Evolutionary conservation across 2,888 invertebrate species (phyloP).

Genomic region (Hypomecis atomaria): DNA sequence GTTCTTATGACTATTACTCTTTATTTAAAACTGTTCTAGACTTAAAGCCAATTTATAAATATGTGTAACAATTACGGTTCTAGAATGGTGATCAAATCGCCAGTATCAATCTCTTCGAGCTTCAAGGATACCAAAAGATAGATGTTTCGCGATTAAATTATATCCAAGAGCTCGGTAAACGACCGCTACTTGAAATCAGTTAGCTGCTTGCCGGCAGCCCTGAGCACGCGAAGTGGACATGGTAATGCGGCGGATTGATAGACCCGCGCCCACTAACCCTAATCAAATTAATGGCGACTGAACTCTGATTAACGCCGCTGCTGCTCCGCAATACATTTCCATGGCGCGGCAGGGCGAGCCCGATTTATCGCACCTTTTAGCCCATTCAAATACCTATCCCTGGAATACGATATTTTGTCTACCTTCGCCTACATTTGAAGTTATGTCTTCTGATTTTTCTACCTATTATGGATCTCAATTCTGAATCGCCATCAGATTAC

Average conservation of each 20-base stretch:
- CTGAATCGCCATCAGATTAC: too few species aligned
- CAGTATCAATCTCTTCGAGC: too few species aligned
- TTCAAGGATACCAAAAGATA: too few species aligned
- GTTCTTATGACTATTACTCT: too few species aligned
- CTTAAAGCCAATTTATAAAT: too few species aligned
- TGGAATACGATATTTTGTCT: conserved; percentile 26
- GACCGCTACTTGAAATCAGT: not conserved
- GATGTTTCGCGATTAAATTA: too few species aligned
- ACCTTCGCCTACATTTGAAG: not conserved
- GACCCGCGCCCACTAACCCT: conserved; percentile 83
- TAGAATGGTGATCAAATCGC: too few species aligned
- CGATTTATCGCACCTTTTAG: conserved; percentile 76
- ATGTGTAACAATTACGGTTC: too few species aligned
- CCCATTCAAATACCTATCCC: conserved; percentile 58
- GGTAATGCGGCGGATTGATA: conserved; percentile 82
- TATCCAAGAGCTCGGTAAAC: too few species aligned
- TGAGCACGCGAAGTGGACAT: conserved; percentile 58
- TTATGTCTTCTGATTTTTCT: not conserved
- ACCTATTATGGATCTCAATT: too few species aligned
- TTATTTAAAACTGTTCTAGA: too few species aligned
- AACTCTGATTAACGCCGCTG: conserved; percentile 80
- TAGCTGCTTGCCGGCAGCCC: conserved; percentile 23
- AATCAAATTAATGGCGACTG: conserved; percentile 83
- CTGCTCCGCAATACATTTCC: conserved; percentile 72
- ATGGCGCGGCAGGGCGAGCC: conserved; percentile 65